These are phyloP conservation scores for Hycleus phaleratus DNA, from an alignment of 1,140 invertebrate genomes.

Conservation along the genomic window DNA sequence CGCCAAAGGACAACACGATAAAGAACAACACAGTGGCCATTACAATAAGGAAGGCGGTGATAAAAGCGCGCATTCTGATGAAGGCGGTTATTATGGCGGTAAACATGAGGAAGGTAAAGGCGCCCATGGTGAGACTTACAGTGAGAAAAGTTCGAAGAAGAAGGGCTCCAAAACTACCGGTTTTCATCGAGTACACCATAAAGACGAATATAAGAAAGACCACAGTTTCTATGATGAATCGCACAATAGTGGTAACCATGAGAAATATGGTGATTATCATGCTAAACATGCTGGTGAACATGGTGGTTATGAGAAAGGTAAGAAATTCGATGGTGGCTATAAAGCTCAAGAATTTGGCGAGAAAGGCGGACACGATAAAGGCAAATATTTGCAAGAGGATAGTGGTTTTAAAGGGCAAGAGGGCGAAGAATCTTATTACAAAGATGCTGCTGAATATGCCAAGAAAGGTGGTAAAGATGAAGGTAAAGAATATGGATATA, in stretches of 20 bases:
- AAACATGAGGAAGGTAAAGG: conserved; percentile 37
- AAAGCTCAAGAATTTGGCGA: conserved; percentile 15
- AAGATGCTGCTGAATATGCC: conserved; percentile 17
- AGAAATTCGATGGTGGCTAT: conserved; percentile 14
- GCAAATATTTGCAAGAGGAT: conserved; percentile 15
- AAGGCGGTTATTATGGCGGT: conserved; percentile 38
- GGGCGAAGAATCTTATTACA: conserved; percentile 16
- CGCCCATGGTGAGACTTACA: conserved; percentile 41
- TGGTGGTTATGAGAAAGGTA: conserved; percentile 45
- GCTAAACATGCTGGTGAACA: conserved; percentile 42
- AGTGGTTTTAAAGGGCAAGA: conserved; percentile 15
- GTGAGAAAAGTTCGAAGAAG: conserved; percentile 46
- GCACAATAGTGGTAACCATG: conserved; percentile 54
- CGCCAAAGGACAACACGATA: conserved; percentile 38
- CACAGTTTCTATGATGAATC: conserved; percentile 64
- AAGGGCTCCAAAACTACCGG: conserved; percentile 62
- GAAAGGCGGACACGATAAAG: conserved; percentile 20
- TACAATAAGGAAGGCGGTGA: conserved; percentile 39
- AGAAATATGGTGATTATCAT: conserved; percentile 46
- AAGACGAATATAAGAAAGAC: conserved; percentile 68
- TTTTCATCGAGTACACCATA: conserved; percentile 63
- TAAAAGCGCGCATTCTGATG: conserved; percentile 38
- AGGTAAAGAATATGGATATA: conserved; percentile 9
- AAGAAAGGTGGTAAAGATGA: conserved; percentile 16
- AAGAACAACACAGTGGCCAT: conserved; percentile 41